phyloP scores from a whole-genome alignment of 2,888 invertebrate genomes.

The Polydrusus pterygomalis region DNA sequence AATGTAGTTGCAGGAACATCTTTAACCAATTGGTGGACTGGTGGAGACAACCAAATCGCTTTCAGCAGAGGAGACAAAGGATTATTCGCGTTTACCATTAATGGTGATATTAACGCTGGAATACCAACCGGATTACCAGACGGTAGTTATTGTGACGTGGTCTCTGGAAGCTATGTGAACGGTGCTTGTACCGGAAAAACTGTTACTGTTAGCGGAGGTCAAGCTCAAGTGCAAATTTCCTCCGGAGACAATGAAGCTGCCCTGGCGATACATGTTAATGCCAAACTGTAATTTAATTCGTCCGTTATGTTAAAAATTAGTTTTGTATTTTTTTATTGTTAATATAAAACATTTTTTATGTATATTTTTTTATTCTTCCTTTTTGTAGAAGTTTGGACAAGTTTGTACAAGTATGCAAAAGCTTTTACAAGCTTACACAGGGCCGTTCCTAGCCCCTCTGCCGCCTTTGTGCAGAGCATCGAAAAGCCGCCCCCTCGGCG shows the following conservation, averaged over 20 bases:
- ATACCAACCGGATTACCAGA: constrained; percentile 82
- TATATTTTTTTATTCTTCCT: too few species aligned
- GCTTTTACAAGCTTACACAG: too few species aligned
- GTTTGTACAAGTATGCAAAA: too few species aligned
- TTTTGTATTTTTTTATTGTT: too few species aligned
- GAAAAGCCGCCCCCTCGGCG: too few species aligned
- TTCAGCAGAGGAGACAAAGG: constrained; percentile 83
- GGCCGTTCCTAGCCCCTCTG: too few species aligned
- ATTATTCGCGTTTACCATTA: constrained; percentile 86
- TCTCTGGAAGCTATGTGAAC: constrained; percentile 78
- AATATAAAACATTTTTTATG: too few species aligned
- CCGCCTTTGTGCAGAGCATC: too few species aligned
- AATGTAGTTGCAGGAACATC: constrained; percentile 78
- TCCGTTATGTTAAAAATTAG: too few species aligned
- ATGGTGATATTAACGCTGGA: constrained; percentile 75
- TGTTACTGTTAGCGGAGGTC: constrained; percentile 77
- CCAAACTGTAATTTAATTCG: constrained; percentile 61
- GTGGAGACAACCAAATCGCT: constrained; percentile 86
- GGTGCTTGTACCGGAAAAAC: constrained; percentile 80
- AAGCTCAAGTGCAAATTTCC: constrained; percentile 75
- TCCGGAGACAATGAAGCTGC: constrained; percentile 78
- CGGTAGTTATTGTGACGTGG: constrained; percentile 90
- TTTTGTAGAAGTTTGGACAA: too few species aligned
- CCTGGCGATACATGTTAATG: constrained; percentile 78
- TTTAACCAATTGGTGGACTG: constrained; percentile 86